Evolutionary conservation across 2,888 invertebrate genomes (phyloP), one percentile per base, ranked within the genome.

Genomic region (Gasteruption jaculator): DNA sequence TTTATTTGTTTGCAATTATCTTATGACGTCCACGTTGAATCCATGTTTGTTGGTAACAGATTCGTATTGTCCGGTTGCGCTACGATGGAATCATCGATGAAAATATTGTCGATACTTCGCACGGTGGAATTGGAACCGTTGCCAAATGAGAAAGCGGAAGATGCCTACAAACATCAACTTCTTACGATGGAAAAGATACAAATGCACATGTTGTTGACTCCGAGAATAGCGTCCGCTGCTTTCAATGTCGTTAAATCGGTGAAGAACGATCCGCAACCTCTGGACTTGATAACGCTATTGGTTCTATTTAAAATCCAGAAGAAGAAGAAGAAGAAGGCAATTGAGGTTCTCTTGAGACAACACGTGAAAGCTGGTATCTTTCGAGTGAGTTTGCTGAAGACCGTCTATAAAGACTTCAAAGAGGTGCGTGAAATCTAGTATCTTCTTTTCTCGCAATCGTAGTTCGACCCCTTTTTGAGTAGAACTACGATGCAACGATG

Each of bases 251-350:
- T 83, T 44, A 73, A 74, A 37, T 68, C 62, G 39, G 74, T 78
- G 38, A 76, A 75, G 60, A 67, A 73, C 26, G 78, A 80, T 43
- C 76, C 80, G 46, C 82, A 81, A 69, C 76, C 85, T 1, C 74
- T 87, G 45, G 86, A 88, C 69, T 73, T 86, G 36, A 68, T 86
- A 48, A 63, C 86, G 12, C 61, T 85, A n/a, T 74, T 85, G 52
- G 67, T 85, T 14, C 78, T 81, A 51, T 74, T 79, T n/a, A 75
- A 75, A n/a, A n/a, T 30, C 39, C 24, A 52, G 41, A 31, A 50
- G 40, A 36, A 43, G 25, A 22, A 24, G 7, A 41, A 57, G 35
- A 79, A 78, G 52, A 79, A 80, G 55, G 75, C 75, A 46, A 74
- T 84, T 12, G 83, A 85, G 61, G 74, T 72, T 48, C 58, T 82